Percentiles rank a stretch among this genome's conserved stretches.
Evolutionary conservation across 2,888 invertebrate genomes (phyloP).

Genomic region (Tillus elongatus): DNA sequence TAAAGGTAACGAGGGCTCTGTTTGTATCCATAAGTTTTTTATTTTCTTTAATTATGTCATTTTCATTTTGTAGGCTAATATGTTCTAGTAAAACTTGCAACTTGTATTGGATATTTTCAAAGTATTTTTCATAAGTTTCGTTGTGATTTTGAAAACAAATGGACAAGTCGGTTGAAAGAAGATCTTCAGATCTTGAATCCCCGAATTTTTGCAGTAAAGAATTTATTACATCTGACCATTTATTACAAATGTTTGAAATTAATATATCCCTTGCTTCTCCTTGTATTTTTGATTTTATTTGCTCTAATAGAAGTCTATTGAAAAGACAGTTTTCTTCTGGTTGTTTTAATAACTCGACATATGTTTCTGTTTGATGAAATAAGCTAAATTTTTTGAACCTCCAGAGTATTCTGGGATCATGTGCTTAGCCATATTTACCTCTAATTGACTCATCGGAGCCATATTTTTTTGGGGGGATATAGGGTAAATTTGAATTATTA

Average conservation of each 20-base stretch:
- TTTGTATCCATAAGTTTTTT: conserved; percentile 12
- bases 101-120: conserved; percentile 15
- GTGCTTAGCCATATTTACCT: conserved; percentile 10
- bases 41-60: conserved; percentile 10
- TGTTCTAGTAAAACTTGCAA: conserved; percentile 12
- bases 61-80: conserved; percentile 8
- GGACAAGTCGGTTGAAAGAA: conserved; percentile 10
- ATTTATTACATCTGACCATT: conserved; percentile 9
- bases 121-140: conserved; percentile 15
- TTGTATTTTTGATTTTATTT: conserved; percentile 9
- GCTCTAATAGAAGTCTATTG: conserved; percentile 6
- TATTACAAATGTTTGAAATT: conserved; percentile 6
- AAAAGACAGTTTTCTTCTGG: conserved; percentile 9
- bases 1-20: conserved; percentile 12
- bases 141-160: conserved; percentile 10
- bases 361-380: conserved; percentile 10
- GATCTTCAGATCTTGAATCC: conserved; percentile 10
- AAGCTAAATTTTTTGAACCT: conserved; percentile 1
- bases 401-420: conserved; percentile 9
- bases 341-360: conserved; percentile 5
- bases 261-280: conserved; percentile 10
- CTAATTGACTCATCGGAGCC: conserved; percentile 6
- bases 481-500: conserved; percentile 1
- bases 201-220: conserved; percentile 11
- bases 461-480: too few relatives aligned